phyloP scores from a whole-genome alignment of 2,113 vertebrate genomes.

The Tetrax tetrax region DNA sequence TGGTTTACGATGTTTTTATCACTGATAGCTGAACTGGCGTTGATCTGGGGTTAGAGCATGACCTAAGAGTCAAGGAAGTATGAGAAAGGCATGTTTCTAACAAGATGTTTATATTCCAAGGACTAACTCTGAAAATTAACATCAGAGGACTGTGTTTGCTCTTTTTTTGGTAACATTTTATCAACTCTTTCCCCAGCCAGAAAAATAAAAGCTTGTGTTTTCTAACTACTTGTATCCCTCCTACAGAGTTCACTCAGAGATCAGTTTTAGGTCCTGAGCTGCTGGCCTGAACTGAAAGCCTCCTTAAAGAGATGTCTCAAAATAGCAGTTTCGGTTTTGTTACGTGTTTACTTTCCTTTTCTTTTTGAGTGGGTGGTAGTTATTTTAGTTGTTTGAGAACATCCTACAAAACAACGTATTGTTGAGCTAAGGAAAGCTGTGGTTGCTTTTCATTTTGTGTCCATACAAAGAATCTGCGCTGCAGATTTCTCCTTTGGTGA shows the following conservation, averaged over 20 bases:
- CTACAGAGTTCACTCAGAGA: not conserved
- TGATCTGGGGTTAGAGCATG: not conserved
- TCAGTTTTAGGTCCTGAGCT: not conserved
- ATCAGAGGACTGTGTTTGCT: not conserved
- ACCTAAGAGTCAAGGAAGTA: not conserved
- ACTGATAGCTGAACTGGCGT: not conserved
- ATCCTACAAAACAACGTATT: not conserved
- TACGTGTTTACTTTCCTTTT: not conserved
- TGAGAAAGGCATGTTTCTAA: constrained; percentile 47
- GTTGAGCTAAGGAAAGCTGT: not conserved
- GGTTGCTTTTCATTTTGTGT: not conserved
- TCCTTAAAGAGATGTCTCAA: not conserved
- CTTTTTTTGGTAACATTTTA: constrained; percentile 22
- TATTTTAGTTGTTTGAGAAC: constrained; percentile 7
- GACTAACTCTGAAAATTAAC: not conserved
- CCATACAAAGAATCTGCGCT: not conserved
- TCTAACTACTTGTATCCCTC: not conserved
- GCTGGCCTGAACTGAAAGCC: not conserved
- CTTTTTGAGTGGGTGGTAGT: constrained; percentile 12
- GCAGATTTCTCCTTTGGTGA: not conserved
- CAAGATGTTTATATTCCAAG: constrained; percentile 35
- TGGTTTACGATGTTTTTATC: constrained; percentile 28
- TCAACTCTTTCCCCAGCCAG: not conserved
- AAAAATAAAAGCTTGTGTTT: not conserved
- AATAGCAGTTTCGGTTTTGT: constrained; percentile 25